Percentiles rank a stretch among this genome's conserved stretches.
These are phyloP conservation scores for Piprites chloris DNA, from an alignment of 2,113 vertebrate species.

Conservation along the genomic window DNA sequence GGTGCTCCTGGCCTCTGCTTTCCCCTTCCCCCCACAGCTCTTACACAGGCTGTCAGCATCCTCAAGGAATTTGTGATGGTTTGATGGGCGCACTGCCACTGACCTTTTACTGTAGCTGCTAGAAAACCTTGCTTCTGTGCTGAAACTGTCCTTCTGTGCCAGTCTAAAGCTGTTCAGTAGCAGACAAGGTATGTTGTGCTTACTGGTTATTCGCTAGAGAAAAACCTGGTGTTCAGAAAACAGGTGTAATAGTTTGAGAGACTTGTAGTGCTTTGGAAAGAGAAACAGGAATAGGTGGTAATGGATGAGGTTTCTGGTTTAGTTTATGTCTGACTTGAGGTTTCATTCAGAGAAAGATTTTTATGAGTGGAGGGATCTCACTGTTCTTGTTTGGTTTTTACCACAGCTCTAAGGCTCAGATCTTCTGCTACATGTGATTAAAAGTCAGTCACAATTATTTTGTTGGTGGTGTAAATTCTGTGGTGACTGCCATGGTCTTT, in stretches of 20 bases:
- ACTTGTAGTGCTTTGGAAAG: background rate
- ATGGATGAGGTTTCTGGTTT: background rate
- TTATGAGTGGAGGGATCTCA: background rate
- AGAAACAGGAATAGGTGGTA: background rate
- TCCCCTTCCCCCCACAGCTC: background rate
- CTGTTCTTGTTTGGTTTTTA: background rate
- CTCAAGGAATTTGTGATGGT: background rate
- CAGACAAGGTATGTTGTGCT: background rate
- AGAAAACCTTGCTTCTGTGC: background rate
- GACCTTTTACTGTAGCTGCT: background rate
- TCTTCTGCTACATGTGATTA: background rate
- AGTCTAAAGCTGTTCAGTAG: background rate
- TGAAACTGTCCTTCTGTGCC: background rate
- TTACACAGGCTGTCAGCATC: background rate
- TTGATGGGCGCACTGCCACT: background rate
- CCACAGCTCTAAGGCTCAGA: background rate
- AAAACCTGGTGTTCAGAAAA: background rate
- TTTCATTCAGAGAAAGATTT: background rate
- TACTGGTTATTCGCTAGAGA: background rate
- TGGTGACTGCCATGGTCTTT: rapidly evolving
- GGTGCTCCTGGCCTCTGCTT: rapidly evolving
- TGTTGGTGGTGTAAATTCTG: background rate
- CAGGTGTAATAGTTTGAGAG: background rate
- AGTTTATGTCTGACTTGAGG: background rate
- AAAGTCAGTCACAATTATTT: background rate